Conservation (phyloP, 2,888 invertebrate species). For the Crossocerus cetratus region DNA sequence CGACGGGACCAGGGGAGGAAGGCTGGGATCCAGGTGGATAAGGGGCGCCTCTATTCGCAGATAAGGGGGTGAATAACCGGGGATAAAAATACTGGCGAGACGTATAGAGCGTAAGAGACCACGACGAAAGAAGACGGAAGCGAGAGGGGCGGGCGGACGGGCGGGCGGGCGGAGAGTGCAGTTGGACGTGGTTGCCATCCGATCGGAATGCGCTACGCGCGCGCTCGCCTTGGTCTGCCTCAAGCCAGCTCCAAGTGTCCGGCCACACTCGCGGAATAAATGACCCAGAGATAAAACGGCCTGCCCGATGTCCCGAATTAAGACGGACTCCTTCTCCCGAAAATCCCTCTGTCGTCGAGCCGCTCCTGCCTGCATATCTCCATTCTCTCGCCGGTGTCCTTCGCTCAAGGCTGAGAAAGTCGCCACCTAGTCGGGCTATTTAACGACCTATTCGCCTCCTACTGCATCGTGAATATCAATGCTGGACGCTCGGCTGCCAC, state of each 20-base stretch:
- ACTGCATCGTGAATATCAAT: not conserved
- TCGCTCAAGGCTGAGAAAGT: not conserved
- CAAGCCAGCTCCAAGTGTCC: constrained; percentile 66
- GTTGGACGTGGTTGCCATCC: constrained; percentile 68
- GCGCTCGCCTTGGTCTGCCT: constrained; percentile 61
- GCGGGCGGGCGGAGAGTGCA: constrained; percentile 49
- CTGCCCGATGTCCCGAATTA: constrained; percentile 66
- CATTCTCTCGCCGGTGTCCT: not conserved
- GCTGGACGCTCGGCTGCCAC: not conserved
- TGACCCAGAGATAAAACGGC: constrained; percentile 73
- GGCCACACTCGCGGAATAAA: constrained; percentile 67
- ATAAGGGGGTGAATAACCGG: constrained; percentile 75
- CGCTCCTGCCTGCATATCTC: not conserved
- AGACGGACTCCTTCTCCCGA: constrained; percentile 67
- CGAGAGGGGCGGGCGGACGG: constrained; percentile 27
- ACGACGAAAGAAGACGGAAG: constrained; percentile 30
- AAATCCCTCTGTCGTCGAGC: constrained; percentile 61
- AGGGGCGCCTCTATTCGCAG: constrained; percentile 60
- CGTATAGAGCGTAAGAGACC: constrained; percentile 46
- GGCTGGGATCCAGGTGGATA: constrained; percentile 45
- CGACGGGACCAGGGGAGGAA: constrained; percentile 19
- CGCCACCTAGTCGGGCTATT: not conserved
- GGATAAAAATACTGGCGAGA: constrained; percentile 74
- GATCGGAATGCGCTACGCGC: constrained; percentile 71
- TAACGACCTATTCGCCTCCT: constrained; percentile 2